A percentile compares a stretch with the other conserved stretches of the same genome.
These are phyloP conservation scores for Drosophila diplacantha DNA, from an alignment of 2,888 invertebrate genomes.

Conservation along the genomic window DNA sequence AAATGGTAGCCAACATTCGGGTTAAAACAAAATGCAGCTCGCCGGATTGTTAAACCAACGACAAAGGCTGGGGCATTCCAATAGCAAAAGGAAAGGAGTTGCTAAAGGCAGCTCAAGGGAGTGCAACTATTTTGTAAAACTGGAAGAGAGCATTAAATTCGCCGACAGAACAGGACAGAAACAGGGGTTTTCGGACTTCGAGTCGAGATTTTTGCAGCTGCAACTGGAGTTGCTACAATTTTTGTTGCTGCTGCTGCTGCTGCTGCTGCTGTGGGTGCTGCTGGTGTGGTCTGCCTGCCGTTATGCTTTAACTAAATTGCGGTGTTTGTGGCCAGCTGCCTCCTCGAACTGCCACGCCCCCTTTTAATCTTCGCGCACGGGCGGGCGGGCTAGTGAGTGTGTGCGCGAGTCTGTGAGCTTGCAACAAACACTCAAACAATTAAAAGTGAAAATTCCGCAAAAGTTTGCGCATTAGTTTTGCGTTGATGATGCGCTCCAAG, in stretches of 20 bases:
- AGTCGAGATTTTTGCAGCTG: conserved; percentile 38
- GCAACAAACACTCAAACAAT: conserved; percentile 70
- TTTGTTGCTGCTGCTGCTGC: conserved; percentile 21
- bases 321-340: conserved; percentile 53
- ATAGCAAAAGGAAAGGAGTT: conserved; percentile 33
- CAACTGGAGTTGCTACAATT: conserved; percentile 26
- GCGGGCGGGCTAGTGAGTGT: background rate
- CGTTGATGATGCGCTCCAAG: conserved; percentile 66
- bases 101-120: conserved; percentile 14
- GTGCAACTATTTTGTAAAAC: conserved; percentile 38
- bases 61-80: conserved; percentile 25
- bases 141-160: conserved; percentile 55
- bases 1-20: conserved; percentile 31
- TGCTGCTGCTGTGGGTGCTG: conserved; percentile 35
- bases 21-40: conserved; percentile 20
- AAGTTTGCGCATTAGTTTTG: conserved; percentile 70
- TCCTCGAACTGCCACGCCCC: conserved; percentile 10
- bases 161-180: conserved; percentile 24
- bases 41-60: conserved; percentile 41
- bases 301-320: conserved; percentile 72
- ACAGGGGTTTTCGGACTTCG: conserved; percentile 44
- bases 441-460: conserved; percentile 68
- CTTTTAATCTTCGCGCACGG: conserved; percentile 15
- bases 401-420: conserved; percentile 18
- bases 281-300: conserved; percentile 59